phyloP scores from a whole-genome alignment of 2,888 invertebrate species.

The Uropetala carovei region DNA sequence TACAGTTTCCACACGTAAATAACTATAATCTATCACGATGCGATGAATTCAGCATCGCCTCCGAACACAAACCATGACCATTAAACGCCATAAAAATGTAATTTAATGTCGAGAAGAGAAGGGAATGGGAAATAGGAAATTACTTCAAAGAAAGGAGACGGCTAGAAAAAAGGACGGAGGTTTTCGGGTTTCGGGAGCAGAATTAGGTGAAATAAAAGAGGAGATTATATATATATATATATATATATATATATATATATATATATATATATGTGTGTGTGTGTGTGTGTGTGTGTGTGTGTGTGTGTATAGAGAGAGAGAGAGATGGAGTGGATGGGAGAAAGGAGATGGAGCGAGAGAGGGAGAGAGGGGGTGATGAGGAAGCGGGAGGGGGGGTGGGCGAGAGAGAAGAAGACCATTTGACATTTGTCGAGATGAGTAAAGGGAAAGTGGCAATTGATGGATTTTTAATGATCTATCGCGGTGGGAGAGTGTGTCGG shows the following conservation, averaged over 20 bases:
- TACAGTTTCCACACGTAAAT: neutral
- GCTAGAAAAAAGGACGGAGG: neutral
- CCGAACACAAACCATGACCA: neutral
- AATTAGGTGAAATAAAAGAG: constrained; percentile 44
- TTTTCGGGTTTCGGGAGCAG: neutral
- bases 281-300: too few species aligned
- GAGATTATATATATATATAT: constrained; percentile 11
- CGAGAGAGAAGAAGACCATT: constrained; percentile 10
- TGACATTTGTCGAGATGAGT: constrained; percentile 45
- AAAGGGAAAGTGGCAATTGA: constrained; percentile 52
- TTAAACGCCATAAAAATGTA: neutral
- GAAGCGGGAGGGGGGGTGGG: neutral
- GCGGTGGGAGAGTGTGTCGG: neutral
- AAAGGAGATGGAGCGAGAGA: neutral
- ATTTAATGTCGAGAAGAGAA: neutral
- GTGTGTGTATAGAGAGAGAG: too few species aligned
- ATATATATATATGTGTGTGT: too few species aligned
- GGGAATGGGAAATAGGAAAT: neutral
- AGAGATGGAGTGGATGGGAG: neutral
- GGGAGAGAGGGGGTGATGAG: neutral
- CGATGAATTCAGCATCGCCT: neutral
- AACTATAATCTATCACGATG: neutral
- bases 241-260: too few species aligned
- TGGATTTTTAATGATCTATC: constrained; percentile 62
- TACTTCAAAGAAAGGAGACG: neutral